A percentile compares a stretch with the other conserved stretches of the same genome.
These are phyloP conservation scores for Mallotus villosus DNA, from an alignment of 2,797 vertebrate species.

Conservation along the genomic window DNA sequence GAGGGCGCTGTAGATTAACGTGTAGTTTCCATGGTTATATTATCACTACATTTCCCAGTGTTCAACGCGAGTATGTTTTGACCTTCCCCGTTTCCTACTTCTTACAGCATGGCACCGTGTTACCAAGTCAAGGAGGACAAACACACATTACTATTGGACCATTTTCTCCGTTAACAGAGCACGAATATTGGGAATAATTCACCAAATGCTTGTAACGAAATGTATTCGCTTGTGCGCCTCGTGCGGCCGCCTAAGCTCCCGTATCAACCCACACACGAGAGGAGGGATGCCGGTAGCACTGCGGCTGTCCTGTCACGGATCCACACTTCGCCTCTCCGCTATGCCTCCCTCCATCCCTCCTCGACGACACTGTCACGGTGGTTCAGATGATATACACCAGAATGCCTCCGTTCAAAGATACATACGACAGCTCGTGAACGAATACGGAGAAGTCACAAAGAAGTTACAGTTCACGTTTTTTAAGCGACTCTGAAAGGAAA, in stretches of 20 bases:
- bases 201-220: conserved; percentile 41
- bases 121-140: background rate
- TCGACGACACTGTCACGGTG: conserved; percentile 45
- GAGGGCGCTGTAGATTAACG: background rate
- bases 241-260: conserved; percentile 17
- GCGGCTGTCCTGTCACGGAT: background rate
- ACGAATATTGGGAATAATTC: fast-evolving
- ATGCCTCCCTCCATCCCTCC: background rate
- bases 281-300: conserved; percentile 26
- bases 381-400: conserved; percentile 67
- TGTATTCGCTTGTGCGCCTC: conserved; percentile 25
- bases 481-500: conserved; percentile 73
- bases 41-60: conserved; percentile 49
- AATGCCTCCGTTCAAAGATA: conserved; percentile 74
- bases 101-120: background rate
- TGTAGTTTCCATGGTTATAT: background rate
- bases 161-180: background rate
- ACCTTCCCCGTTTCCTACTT: background rate
- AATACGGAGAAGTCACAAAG: conserved; percentile 63
- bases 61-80: background rate
- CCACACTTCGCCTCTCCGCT: background rate
- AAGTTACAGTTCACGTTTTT: conserved; percentile 62
- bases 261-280: conserved; percentile 1
- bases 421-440: conserved; percentile 71
- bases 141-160: background rate